These are phyloP conservation scores for Mus caroli DNA, from an alignment of 2,797 vertebrate genomes.

Conservation along the genomic window DNA sequence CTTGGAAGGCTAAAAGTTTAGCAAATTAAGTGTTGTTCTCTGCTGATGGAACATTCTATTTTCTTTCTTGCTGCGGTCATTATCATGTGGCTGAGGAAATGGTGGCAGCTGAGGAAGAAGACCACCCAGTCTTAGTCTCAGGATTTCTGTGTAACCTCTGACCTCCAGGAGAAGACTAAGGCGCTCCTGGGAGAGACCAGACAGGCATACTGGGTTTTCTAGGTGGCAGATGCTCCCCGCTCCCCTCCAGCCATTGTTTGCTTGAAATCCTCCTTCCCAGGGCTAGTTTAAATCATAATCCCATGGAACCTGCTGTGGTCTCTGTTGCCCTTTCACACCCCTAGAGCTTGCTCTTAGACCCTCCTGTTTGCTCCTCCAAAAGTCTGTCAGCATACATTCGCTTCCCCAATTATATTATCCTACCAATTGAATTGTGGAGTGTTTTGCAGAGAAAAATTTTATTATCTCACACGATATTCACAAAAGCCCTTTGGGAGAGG, in stretches of 20 bases:
- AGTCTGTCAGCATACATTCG: neutral
- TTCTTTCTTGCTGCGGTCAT: neutral
- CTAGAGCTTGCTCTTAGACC: neutral
- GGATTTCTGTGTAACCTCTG: neutral
- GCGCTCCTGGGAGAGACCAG: neutral
- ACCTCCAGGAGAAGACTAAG: neutral
- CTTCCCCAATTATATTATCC: neutral
- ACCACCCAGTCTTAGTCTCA: neutral
- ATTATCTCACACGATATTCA: conserved; percentile 18
- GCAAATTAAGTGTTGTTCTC: conserved; percentile 3
- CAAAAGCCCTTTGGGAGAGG: conserved; percentile 31
- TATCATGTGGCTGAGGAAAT: neutral
- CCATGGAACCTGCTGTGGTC: neutral
- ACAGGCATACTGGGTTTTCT: neutral
- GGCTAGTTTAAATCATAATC: neutral
- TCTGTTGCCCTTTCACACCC: neutral
- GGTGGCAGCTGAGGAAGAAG: neutral
- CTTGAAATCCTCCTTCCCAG: neutral
- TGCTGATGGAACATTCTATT: conserved; percentile 37
- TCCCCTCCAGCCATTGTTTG: neutral
- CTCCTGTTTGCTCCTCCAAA: neutral
- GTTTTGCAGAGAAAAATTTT: conserved; percentile 45
- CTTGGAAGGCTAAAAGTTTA: conserved; percentile 3
- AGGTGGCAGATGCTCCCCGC: neutral
- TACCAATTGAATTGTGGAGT: conserved; percentile 13